phyloP scores from a whole-genome alignment of 35 echinoderm and acorn worm genomes.

The Hemicentrotus pulcherrimus region DNA sequence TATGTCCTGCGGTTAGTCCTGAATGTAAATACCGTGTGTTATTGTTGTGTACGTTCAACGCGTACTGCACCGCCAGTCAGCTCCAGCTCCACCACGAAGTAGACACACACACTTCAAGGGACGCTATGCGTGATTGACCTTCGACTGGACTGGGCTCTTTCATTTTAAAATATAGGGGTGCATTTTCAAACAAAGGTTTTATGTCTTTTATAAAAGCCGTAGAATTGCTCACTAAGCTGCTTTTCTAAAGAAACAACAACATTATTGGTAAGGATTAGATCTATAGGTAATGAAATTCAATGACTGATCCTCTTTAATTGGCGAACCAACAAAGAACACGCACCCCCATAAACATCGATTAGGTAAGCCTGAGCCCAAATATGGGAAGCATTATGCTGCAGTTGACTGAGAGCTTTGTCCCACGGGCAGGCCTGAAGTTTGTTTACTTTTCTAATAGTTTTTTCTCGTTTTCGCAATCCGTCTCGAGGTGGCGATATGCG shows the following conservation, averaged over 20 bases:
- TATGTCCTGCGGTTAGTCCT: constrained; percentile 3
- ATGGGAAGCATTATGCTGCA: not conserved
- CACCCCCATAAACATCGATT: not conserved
- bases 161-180: constrained; percentile 16
- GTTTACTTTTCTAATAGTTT: constrained; percentile 4
- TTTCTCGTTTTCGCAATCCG: not conserved
- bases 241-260: not conserved
- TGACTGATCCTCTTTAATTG: not conserved
- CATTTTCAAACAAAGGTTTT: not conserved
- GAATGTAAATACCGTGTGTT: constrained; percentile 39
- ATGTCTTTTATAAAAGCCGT: not conserved
- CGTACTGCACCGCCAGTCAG: too few relatives aligned
- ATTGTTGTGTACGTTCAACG: constrained; percentile 12
- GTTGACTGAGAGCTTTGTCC: constrained; percentile 16
- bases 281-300: not conserved
- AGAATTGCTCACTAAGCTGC: not conserved
- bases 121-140: constrained; percentile 4
- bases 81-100: not conserved
- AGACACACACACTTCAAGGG: constrained; percentile 14
- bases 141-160: not conserved
- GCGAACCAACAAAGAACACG: not conserved
- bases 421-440: not conserved
- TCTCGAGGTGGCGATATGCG: not conserved
- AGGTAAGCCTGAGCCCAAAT: not conserved
- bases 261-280: not conserved